Base-by-base conservation (phyloP, 2,888 invertebrate genomes). In the Eupelmus urozonus region DNA sequence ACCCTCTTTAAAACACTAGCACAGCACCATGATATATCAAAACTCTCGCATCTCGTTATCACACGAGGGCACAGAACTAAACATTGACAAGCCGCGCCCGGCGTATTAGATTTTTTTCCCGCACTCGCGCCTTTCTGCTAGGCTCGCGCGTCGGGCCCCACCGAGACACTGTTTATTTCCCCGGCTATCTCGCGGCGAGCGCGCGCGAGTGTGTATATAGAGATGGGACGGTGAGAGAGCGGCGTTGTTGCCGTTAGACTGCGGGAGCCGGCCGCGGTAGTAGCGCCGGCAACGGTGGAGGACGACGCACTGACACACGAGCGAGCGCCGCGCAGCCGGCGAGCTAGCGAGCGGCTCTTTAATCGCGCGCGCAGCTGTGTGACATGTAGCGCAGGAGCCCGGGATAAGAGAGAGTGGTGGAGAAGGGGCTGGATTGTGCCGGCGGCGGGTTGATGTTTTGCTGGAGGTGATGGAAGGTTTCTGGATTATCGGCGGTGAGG, bases 271-370 rank as follows among this genome's bases (percentile, higher is more conserved):
- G n/a, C n/a, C 5, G 49, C 2, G n/a, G 18, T 16, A 20, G 55
- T 40, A 25, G 27, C 75, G 60, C n/a, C 75, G 53, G 42, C 75
- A 40, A 20, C 51, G 53, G 45, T 25, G 51, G 67, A 55, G 40
- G 40, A 16, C 67, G 59, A 51, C 53, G 59, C 45, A 51, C 57
- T 59, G 74, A 40, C 62, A 3, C 34, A 34, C 40, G 25, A 34
- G n/a, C 25, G 20, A 11, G 45, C 59, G 11, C 49, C 20, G 66
- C 60, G 13, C 25, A 18, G 65, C 20, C 66, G 49, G n/a, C 45
- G 55, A 16, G n/a, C n/a, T n/a, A 13, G 66, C 13, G n/a, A n/a
- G n/a, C 9, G 34, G 34, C 34, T 34, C 34, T 34, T 34, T 34
- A 34, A 34, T 34, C 34, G 3, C 3, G 3, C 34, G 5, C 9